Base-by-base conservation (phyloP, 2,113 vertebrate species). In the Cairina moschata region DNA sequence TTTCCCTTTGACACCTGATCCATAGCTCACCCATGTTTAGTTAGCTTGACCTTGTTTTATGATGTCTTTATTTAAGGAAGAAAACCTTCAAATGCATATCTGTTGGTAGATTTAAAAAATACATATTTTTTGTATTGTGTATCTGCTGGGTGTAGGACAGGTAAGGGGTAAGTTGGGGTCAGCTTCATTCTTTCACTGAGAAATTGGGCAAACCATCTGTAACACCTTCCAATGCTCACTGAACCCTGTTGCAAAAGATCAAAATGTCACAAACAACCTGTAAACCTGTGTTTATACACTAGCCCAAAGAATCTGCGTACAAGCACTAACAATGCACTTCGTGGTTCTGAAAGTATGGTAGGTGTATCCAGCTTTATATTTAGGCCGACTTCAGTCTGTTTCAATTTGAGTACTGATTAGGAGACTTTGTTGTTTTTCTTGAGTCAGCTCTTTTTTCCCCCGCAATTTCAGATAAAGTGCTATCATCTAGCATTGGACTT, bases 1-100 rank as follows among this genome's bases (percentile, higher is more conserved):
- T 96, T 97, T 97, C 89, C 62, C 76, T 79, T 93, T 87, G 63
- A 84, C 38, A 38, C n/a, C 5, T 75, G 42, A 13, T 68, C 25
- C 3, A 1, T 17, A 14, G 28, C 32, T 90, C 13, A 9, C 42
- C 36, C 80, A 77, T 44, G 16, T 94, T 95, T 84, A 93, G 79
- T 91, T 93, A 74, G 9, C 21, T 95, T 77, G 14, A 2, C 66
- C 44, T 90, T 92, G 21, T 17, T 68, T 50, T 83, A 25, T 52
- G n/a, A 17, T 59, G 23, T 50, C 36, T 94, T 81, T 88, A 36
- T 74, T 90, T 79, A 44, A 79, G 84, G 88, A 48, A 56, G 80
- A 90, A 52, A 52, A 21, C 42, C 21, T 72, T 90, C 17, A 29
- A 44, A 69, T 60, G 31, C 6, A 1, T 52, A 50, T 60, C 23